phyloP scores from a whole-genome alignment of 2,113 vertebrate species.

The Cyprinodon variegatus region DNA sequence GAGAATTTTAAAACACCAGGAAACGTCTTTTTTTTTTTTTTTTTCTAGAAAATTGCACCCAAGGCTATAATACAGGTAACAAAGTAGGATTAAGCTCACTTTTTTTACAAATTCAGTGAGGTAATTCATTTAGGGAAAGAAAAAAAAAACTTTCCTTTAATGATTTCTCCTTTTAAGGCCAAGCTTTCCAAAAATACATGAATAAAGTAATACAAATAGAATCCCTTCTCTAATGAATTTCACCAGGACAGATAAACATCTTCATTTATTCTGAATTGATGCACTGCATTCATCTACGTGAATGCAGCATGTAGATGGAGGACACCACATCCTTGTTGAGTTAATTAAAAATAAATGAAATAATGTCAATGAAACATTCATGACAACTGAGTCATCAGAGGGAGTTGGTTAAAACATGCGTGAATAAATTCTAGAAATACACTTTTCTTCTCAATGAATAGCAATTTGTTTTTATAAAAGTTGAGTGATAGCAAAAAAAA shows the following conservation, averaged over 20 bases:
- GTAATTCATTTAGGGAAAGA: neutral
- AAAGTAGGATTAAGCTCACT: neutral
- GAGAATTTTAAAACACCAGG: neutral
- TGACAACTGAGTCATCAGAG: neutral
- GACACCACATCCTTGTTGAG: conserved; percentile 26
- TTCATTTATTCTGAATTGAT: conserved; percentile 20
- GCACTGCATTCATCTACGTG: neutral
- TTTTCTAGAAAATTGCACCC: neutral
- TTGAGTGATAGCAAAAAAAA: neutral
- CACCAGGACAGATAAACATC: conserved; percentile 6
- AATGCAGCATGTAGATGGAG: conserved; percentile 20
- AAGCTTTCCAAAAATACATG: neutral
- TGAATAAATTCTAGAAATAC: conserved; percentile 7
- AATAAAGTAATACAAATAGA: neutral
- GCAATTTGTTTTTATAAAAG: neutral
- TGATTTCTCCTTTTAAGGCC: neutral
- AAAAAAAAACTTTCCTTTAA: neutral
- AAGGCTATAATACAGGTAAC: neutral
- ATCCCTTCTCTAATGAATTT: neutral
- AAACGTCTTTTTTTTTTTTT: neutral
- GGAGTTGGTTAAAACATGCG: neutral
- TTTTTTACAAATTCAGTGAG: neutral
- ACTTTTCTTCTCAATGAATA: neutral
- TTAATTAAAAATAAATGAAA: conserved; percentile 49
- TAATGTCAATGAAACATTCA: conserved; percentile 32